Evolutionary conservation across 2,888 invertebrate species (phyloP).

Genomic region (Tipula unca): DNA sequence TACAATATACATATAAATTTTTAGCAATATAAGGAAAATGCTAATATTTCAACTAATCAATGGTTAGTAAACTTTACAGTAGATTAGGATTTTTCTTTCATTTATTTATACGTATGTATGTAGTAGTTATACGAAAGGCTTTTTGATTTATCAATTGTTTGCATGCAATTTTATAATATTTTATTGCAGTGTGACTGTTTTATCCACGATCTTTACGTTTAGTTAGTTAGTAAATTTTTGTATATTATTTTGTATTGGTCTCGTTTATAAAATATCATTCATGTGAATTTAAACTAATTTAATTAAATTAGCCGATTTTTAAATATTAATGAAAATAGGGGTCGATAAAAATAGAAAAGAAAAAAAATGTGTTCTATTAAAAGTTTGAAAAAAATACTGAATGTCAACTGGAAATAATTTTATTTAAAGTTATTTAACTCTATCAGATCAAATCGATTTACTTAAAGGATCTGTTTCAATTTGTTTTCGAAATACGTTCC

Average conservation of each 20-base stretch:
- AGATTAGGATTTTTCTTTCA: background rate
- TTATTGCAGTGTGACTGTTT: background rate
- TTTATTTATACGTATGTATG: too few relatives aligned
- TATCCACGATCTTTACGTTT: background rate
- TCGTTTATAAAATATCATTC: background rate
- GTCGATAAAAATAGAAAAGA: background rate
- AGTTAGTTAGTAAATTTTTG: background rate
- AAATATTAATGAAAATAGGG: background rate
- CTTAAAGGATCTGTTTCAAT: too few relatives aligned
- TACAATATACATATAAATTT: background rate
- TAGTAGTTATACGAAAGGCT: background rate
- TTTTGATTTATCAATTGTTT: background rate
- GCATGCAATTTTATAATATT: background rate
- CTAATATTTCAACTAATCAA: slow-evolving; percentile 8
- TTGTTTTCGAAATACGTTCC: too few relatives aligned
- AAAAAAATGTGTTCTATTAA: too few relatives aligned
- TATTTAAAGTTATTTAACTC: too few relatives aligned
- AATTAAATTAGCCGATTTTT: background rate
- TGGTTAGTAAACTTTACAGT: background rate
- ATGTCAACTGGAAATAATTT: too few relatives aligned
- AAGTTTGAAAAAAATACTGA: too few relatives aligned
- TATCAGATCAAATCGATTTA: too few relatives aligned
- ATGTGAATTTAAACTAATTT: background rate
- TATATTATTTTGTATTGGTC: background rate
- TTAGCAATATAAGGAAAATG: background rate